A percentile compares a stretch with the other conserved stretches of the same genome.
Evolutionary conservation across 2,797 vertebrate species (phyloP).

Genomic region (Acanthornis magna): DNA sequence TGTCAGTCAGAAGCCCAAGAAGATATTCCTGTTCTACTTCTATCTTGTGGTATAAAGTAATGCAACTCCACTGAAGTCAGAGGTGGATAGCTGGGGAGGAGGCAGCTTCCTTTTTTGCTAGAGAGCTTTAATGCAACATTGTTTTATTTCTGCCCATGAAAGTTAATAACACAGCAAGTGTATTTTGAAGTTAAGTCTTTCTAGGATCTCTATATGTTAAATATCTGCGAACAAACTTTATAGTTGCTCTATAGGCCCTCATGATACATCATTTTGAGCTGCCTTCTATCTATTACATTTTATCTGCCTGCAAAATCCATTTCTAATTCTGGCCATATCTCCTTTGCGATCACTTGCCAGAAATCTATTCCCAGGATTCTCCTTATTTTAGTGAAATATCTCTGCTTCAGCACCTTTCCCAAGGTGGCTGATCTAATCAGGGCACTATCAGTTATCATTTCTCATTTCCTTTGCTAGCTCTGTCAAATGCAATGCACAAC

Average conservation of each 20-base stretch:
- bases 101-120: neutral
- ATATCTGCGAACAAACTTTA: conserved; percentile 67
- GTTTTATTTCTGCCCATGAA: conserved; percentile 46
- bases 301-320: conserved; percentile 76
- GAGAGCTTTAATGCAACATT: neutral
- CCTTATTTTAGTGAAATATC: conserved; percentile 78
- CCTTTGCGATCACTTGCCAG: conserved; percentile 62
- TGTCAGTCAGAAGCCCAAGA: neutral
- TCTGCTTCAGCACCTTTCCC: conserved; percentile 80
- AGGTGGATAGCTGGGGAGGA: neutral
- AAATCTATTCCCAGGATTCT: conserved; percentile 74
- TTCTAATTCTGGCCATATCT: conserved; percentile 77
- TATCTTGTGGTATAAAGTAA: neutral
- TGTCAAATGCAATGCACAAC: conserved; percentile 64
- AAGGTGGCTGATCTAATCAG: conserved; percentile 79
- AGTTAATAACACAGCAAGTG: conserved; percentile 41
- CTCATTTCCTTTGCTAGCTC: conserved; percentile 73
- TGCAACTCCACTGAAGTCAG: neutral
- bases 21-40: neutral
- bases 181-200: conserved; percentile 74
- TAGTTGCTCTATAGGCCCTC: conserved; percentile 41
- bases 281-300: conserved; percentile 68
- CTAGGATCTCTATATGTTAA: conserved; percentile 65
- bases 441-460: conserved; percentile 70
- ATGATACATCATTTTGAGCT: conserved; percentile 68